Conservation (phyloP, 2,797 vertebrate genomes). For the Rhinatrema bivittatum region DNA sequence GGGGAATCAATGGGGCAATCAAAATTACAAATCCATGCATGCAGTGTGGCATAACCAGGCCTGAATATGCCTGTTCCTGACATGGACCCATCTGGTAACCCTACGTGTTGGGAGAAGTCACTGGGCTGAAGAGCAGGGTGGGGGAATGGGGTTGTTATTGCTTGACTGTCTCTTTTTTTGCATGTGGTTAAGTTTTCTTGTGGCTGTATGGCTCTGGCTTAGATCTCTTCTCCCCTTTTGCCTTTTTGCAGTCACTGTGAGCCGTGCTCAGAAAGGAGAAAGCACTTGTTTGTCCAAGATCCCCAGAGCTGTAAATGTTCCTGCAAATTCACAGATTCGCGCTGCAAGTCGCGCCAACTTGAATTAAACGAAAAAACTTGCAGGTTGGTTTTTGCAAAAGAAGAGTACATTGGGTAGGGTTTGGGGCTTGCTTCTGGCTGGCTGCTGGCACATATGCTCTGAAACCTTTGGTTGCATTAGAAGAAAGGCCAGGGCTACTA, state of each 20-base stretch:
- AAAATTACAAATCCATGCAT: no score
- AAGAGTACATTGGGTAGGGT: constrained; percentile 34
- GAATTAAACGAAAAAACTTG: constrained; percentile 99
- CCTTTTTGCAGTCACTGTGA: constrained; percentile 96
- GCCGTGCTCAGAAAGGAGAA: constrained; percentile 89
- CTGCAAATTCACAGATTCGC: constrained; percentile 93
- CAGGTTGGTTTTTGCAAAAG: constrained; percentile 86
- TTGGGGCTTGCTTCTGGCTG: constrained; percentile 54
- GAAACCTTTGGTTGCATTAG: no score
- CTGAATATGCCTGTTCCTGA: no score
- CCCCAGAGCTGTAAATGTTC: constrained; percentile 93
- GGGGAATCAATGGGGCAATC: no score
- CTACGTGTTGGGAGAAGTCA: constrained; percentile 25
- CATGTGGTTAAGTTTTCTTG: constrained; percentile 69
- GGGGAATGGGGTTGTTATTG: constrained; percentile 44
- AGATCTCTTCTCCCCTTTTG: constrained; percentile 77
- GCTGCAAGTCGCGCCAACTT: constrained; percentile 93
- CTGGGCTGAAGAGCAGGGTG: constrained; percentile 43
- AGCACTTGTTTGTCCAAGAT: constrained; percentile 91
- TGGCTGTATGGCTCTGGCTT: constrained; percentile 74
- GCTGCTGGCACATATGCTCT: constrained; percentile 49
- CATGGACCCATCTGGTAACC: no score
- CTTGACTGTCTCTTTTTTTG: constrained; percentile 56
- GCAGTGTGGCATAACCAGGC: no score
- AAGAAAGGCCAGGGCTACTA: no score